Percentiles rank a stretch among this genome's conserved stretches.
Conservation (phyloP, 2,888 invertebrate species). For the Apoda limacodes region DNA sequence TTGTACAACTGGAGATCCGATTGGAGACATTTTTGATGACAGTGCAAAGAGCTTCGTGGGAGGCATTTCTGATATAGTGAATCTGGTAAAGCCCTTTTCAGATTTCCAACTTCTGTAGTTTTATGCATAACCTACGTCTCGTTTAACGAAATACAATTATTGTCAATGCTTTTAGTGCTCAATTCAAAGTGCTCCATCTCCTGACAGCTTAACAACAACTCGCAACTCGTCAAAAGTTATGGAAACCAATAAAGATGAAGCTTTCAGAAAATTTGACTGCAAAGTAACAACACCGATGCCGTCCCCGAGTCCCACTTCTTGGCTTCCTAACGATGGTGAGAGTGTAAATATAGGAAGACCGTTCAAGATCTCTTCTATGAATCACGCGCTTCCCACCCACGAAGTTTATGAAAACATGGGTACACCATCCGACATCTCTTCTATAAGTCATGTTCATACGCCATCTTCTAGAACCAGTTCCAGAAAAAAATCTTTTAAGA, state of each 20-base stretch:
- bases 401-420: too few species aligned
- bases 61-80: conserved; percentile 1
- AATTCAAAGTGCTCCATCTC: background rate
- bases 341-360: too few species aligned
- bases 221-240: conserved; percentile 1
- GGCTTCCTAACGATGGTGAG: too few species aligned
- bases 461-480: too few species aligned
- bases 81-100: too few species aligned
- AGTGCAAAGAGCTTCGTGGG: conserved; percentile 1
- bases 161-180: background rate
- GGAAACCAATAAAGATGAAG: conserved; percentile 1
- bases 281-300: conserved; percentile 1
- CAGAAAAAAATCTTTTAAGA: too few species aligned
- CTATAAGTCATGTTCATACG: too few species aligned
- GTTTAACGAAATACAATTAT: background rate
- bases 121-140: too few species aligned
- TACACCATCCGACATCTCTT: too few species aligned
- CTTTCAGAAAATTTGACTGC: background rate
- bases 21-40: conserved; percentile 1
- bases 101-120: too few species aligned
- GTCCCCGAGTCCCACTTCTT: background rate
- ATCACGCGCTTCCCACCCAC: too few species aligned
- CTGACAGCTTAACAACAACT: conserved; percentile 1
- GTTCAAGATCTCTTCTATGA: too few species aligned
- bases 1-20: conserved; percentile 1